phyloP scores from a whole-genome alignment of 2,113 vertebrate species.

The Sakesphorus luctuosus region DNA sequence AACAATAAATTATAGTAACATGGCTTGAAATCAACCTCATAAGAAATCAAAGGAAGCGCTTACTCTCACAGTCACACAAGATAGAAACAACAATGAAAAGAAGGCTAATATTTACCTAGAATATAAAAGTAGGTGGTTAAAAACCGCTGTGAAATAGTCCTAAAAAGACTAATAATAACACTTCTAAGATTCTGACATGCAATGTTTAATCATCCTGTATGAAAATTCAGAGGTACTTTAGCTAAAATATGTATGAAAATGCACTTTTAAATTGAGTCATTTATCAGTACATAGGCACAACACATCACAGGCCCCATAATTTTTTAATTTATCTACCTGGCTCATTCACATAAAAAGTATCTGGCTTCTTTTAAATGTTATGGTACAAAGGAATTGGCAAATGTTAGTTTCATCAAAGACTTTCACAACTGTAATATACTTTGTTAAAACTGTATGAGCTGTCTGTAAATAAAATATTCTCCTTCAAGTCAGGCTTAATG shows the following conservation, averaged over 20 bases:
- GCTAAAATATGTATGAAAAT: neutral
- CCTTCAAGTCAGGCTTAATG: neutral
- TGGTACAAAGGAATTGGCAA: neutral
- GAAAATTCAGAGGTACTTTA: neutral
- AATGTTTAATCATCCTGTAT: neutral
- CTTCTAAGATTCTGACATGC: neutral
- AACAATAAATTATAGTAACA: neutral
- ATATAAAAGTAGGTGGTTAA: neutral
- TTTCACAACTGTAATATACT: neutral
- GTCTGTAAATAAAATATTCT: neutral
- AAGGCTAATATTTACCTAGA: neutral
- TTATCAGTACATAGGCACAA: neutral
- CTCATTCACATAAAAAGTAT: neutral
- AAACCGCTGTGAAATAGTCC: neutral
- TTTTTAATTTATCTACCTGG: neutral
- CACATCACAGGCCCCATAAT: neutral
- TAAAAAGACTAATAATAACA: neutral
- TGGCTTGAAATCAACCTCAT: neutral
- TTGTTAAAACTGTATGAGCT: neutral
- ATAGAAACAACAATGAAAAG: slow-evolving; percentile 13
- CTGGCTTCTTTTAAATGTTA: neutral
- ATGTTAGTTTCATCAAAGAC: neutral
- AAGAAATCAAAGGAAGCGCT: slow-evolving; percentile 5
- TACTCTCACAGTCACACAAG: neutral
- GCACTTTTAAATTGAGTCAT: neutral